Evolutionary conservation across 2,797 vertebrate genomes (phyloP).

Genomic region (Heliangelus exortis): DNA sequence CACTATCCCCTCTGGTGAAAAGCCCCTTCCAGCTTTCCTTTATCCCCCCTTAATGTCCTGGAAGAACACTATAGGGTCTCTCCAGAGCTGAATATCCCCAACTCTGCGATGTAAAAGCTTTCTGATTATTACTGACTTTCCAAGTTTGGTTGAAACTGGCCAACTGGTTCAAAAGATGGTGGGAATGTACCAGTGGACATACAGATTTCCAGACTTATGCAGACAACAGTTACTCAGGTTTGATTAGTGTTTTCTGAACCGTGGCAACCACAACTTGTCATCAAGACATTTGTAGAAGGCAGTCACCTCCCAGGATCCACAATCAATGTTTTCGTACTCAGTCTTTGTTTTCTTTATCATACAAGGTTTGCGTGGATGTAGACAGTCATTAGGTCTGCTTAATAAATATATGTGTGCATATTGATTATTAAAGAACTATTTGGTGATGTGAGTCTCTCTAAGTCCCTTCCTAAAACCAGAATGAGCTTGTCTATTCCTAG

Average conservation of each 20-base stretch:
- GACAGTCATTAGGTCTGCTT: background rate
- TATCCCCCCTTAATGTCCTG: too few relatives aligned
- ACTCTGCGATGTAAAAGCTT: background rate
- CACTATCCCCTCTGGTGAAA: too few relatives aligned
- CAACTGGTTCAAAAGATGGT: background rate
- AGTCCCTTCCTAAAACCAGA: background rate
- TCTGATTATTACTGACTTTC: background rate
- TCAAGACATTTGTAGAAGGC: background rate
- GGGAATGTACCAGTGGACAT: background rate
- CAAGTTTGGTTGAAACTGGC: background rate
- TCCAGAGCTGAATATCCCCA: too few relatives aligned
- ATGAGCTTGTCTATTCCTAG: background rate
- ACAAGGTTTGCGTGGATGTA: background rate
- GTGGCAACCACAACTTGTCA: background rate
- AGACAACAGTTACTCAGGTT: background rate
- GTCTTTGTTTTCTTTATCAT: background rate
- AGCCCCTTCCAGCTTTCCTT: too few relatives aligned
- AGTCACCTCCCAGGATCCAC: background rate
- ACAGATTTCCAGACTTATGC: background rate
- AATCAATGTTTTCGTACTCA: background rate
- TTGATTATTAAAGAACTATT: background rate
- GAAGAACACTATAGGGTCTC: too few relatives aligned
- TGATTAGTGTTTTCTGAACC: background rate
- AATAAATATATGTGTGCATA: background rate
- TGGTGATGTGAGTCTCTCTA: background rate